Conservation (phyloP, 2,888 invertebrate species). For the Athrips mouffetella region DNA sequence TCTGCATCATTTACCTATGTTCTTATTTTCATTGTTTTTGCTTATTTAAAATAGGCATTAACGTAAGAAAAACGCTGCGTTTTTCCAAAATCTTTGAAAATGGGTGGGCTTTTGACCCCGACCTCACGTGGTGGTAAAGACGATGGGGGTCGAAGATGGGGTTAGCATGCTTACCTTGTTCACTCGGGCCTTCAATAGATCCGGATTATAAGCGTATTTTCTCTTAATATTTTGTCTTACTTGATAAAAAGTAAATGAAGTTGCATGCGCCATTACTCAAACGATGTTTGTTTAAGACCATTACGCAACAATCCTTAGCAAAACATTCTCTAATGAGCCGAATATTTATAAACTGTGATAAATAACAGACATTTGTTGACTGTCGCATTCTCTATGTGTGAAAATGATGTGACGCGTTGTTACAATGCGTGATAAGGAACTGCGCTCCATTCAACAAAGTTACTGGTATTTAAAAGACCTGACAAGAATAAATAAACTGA, state of each 20-base stretch:
- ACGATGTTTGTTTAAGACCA: constrained; percentile 20
- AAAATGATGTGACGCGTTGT: constrained; percentile 10
- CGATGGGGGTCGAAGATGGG: no score
- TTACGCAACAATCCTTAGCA: constrained; percentile 23
- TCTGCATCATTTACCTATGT: no score
- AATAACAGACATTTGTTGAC: constrained; percentile 15
- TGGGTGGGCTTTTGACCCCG: no score
- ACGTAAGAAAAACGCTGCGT: not conserved
- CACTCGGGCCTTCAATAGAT: no score
- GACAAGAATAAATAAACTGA: constrained; percentile 3
- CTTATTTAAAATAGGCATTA: not conserved
- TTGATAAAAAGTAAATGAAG: no score
- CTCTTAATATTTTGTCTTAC: no score
- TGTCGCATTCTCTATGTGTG: constrained; percentile 15
- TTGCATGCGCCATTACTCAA: constrained; percentile 25
- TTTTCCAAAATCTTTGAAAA: no score
- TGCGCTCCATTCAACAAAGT: not conserved
- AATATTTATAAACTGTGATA: constrained; percentile 10
- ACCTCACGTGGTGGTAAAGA: no score
- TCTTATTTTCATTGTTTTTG: no score
- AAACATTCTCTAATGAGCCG: constrained; percentile 22
- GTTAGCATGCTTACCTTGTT: no score
- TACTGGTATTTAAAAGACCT: not conserved
- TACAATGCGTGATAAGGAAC: not conserved
- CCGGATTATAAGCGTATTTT: no score